A percentile compares a stretch with the other conserved stretches of the same genome.
Conservation (phyloP, 2,113 vertebrate species). For the Erythrolamprus reginae region DNA sequence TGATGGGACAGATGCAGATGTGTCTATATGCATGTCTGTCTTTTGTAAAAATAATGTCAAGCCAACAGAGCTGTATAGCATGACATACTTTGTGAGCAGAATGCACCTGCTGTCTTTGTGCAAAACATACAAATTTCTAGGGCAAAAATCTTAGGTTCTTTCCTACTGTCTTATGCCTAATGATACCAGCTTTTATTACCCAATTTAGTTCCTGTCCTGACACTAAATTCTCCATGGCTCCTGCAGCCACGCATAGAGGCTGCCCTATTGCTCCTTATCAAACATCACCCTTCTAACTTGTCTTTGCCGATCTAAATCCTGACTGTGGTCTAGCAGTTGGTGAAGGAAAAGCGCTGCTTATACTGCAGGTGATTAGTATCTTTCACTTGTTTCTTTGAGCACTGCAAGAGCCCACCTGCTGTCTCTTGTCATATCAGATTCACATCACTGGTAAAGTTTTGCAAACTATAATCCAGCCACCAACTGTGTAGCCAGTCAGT, state of each 20-base stretch:
- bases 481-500: not conserved
- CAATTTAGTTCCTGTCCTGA: not conserved
- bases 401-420: constrained; percentile 15
- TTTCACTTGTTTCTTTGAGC: not conserved
- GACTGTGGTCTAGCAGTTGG: not conserved
- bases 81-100: not conserved
- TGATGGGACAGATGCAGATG: not conserved
- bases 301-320: not conserved
- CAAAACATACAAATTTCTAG: not conserved
- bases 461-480: not conserved
- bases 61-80: not conserved
- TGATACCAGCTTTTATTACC: not conserved
- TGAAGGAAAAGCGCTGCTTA: not conserved
- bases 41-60: not conserved
- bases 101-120: not conserved
- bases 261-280: constrained; percentile 5
- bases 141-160: not conserved
- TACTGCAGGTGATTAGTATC: constrained; percentile 6
- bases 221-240: not conserved
- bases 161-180: not conserved
- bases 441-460: constrained; percentile 10
- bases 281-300: not conserved
- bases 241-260: not conserved
- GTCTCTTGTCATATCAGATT: constrained; percentile 16
- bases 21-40: not conserved